Evolutionary conservation across 2,888 invertebrate genomes (phyloP).

Genomic region (Buathra laborator): DNA sequence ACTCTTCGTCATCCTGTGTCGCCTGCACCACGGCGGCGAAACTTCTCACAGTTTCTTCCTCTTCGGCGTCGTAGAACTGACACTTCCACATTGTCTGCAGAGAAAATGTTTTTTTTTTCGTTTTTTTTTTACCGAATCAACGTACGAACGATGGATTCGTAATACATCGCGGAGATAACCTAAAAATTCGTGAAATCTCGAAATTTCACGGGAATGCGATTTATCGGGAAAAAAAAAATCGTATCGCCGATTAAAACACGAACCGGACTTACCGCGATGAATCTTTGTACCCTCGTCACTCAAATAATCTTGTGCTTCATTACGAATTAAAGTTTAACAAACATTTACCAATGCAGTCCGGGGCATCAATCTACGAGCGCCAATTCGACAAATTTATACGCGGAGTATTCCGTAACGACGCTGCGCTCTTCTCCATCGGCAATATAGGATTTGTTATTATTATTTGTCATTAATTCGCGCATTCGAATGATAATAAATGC

Average conservation of each 20-base stretch:
- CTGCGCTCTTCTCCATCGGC: not conserved
- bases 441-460: not conserved
- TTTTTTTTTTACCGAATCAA: not conserved
- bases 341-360: constrained; percentile 45
- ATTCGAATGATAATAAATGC: not conserved
- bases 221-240: not conserved
- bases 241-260: not conserved
- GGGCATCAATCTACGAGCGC: constrained; percentile 2
- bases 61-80: constrained; percentile 72
- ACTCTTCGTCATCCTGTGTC: constrained; percentile 88
- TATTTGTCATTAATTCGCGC: not conserved
- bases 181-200: not conserved
- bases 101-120: not conserved
- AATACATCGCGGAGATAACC: not conserved
- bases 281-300: not conserved
- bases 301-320: constrained; percentile 49
- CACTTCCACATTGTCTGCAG: constrained; percentile 77
- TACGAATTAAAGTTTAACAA: constrained; percentile 48
- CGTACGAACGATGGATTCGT: not conserved
- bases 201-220: not conserved
- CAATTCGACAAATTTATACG: not conserved
- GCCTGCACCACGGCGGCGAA: constrained; percentile 83
- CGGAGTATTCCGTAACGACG: not conserved
- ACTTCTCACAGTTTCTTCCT: constrained; percentile 75
- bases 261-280: constrained; percentile 40